Conservation (phyloP, 2,113 vertebrate species). For the Prionailurus bengalensis region DNA sequence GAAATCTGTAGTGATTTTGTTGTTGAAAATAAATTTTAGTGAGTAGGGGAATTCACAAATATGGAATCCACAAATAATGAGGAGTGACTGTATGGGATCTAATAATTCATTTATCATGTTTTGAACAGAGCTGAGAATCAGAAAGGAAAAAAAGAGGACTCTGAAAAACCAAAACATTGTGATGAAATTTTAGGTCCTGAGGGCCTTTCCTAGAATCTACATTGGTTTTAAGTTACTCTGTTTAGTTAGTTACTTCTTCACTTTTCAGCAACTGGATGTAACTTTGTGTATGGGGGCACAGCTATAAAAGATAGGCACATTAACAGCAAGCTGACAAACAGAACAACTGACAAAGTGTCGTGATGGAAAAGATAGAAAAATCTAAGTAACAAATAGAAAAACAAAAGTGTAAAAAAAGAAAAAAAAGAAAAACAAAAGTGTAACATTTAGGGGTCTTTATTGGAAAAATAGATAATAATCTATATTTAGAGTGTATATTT, state of each 20-base stretch:
- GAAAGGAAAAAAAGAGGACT: not conserved
- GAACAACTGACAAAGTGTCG: not conserved
- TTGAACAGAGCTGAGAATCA: slow-evolving; percentile 21
- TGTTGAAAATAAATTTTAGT: not conserved
- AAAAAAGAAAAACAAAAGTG: not conserved
- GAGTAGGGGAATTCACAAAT: not conserved
- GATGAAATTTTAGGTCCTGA: not conserved
- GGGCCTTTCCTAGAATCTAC: not conserved
- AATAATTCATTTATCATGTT: not conserved
- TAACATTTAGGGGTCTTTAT: not conserved
- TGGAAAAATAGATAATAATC: not conserved
- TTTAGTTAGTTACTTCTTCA: slow-evolving; percentile 24
- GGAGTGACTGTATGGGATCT: not conserved
- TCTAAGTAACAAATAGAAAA: not conserved
- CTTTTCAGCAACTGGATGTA: not conserved
- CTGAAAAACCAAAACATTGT: not conserved
- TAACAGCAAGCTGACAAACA: not conserved
- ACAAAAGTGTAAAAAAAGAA: not conserved
- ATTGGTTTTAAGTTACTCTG: not conserved
- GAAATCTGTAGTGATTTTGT: not conserved
- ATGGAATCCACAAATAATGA: not conserved
- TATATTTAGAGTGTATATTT: not conserved
- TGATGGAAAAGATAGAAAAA: not conserved
- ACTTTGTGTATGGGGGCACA: not conserved
- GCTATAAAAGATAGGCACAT: slow-evolving; percentile 5